These are phyloP conservation scores for Pachycephala philippinensis DNA, from an alignment of 2,113 vertebrate genomes.

Conservation along the genomic window DNA sequence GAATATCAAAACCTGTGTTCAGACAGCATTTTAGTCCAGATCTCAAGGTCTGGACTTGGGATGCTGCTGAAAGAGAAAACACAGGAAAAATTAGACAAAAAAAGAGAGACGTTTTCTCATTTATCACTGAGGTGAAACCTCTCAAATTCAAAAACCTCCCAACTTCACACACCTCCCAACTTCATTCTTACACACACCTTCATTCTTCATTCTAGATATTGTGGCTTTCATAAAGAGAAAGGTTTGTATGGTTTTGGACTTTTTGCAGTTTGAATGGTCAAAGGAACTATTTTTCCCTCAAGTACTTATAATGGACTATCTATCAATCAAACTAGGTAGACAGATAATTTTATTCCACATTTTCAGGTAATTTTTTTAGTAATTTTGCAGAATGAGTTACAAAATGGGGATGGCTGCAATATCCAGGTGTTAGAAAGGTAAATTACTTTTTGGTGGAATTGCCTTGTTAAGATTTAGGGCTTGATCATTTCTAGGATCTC, in stretches of 20 bases:
- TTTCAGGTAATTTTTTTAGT: background rate
- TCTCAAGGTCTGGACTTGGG: background rate
- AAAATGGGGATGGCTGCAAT: background rate
- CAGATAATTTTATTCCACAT: background rate
- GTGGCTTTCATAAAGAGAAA: background rate
- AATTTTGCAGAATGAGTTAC: background rate
- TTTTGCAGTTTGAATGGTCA: background rate
- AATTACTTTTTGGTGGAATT: background rate
- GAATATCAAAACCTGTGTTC: background rate
- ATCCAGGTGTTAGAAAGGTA: background rate
- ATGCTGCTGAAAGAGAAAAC: background rate
- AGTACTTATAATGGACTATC: background rate
- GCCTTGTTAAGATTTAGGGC: background rate
- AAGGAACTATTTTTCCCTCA: background rate
- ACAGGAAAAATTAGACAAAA: background rate
- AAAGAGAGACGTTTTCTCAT: background rate
- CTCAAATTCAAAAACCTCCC: background rate
- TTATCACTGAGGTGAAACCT: background rate
- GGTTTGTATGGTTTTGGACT: background rate
- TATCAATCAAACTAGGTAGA: background rate
- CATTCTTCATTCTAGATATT: background rate
- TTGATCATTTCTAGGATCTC: background rate
- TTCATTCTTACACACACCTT: background rate
- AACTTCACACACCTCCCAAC: background rate
- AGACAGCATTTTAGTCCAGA: background rate